Evolutionary conservation across 2,113 vertebrate genomes (phyloP).

Genomic region (Irena cyanogastra): DNA sequence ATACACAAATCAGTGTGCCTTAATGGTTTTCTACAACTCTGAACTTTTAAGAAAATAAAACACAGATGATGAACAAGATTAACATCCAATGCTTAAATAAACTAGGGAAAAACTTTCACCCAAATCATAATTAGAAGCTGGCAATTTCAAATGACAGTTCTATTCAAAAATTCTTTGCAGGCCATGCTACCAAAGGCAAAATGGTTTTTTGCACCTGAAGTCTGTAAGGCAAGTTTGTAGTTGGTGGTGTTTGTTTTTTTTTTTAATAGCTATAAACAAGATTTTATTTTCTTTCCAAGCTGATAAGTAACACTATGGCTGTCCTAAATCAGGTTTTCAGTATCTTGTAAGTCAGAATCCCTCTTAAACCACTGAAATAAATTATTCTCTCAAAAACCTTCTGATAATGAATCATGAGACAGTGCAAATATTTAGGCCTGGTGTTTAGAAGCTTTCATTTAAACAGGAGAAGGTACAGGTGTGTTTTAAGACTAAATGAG

Average conservation of each 20-base stretch:
- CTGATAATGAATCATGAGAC: not conserved
- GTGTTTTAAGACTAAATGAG: not conserved
- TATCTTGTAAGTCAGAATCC: not conserved
- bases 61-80: not conserved
- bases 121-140: not conserved
- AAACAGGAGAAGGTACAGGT: not conserved
- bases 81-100: not conserved
- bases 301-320: not conserved
- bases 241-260: not conserved
- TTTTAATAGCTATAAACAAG: not conserved
- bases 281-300: not conserved
- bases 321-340: not conserved
- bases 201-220: not conserved
- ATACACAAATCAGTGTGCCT: not conserved
- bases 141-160: not conserved
- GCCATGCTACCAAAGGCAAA: not conserved
- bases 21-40: not conserved
- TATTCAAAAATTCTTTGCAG: not conserved
- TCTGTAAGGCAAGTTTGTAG: not conserved
- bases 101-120: not conserved
- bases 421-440: not conserved
- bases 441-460: not conserved
- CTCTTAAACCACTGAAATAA: not conserved
- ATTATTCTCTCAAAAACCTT: not conserved
- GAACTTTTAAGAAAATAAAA: not conserved